These are phyloP conservation scores for Xenops minutus DNA, from an alignment of 2,797 vertebrate species.

Conservation along the genomic window DNA sequence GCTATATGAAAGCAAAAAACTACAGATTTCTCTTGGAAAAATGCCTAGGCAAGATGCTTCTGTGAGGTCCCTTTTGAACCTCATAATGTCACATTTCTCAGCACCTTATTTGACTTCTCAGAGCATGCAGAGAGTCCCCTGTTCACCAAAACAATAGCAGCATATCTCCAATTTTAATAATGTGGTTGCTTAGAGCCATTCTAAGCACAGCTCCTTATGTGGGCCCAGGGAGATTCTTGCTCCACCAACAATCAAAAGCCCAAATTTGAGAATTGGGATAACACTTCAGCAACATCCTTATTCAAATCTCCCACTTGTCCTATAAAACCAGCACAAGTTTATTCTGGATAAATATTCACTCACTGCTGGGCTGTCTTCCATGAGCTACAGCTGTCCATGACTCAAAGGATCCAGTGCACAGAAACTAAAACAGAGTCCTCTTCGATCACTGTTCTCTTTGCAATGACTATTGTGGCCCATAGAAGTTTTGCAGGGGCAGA, in stretches of 20 bases:
- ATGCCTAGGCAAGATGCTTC: neutral
- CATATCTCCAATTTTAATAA: neutral
- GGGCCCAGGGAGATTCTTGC: neutral
- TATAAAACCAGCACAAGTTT: neutral
- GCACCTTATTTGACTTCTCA: neutral
- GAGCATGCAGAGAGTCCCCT: neutral
- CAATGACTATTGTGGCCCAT: accelerated
- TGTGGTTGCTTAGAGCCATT: neutral
- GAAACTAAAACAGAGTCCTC: neutral
- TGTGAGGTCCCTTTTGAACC: neutral
- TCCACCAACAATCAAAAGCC: neutral
- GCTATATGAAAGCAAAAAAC: neutral
- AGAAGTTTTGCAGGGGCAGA: neutral
- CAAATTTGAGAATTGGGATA: accelerated
- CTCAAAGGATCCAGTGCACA: neutral
- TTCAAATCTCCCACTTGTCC: neutral
- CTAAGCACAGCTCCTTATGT: neutral
- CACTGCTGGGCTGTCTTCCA: neutral
- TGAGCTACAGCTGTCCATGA: neutral
- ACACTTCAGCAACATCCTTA: neutral
- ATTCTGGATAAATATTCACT: neutral
- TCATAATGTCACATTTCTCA: neutral
- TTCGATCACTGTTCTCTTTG: neutral
- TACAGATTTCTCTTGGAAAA: neutral
- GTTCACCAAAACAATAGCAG: neutral